These are phyloP conservation scores for Boulengeromyrus knoepffleri DNA, from an alignment of 2,113 vertebrate genomes.

Conservation along the genomic window DNA sequence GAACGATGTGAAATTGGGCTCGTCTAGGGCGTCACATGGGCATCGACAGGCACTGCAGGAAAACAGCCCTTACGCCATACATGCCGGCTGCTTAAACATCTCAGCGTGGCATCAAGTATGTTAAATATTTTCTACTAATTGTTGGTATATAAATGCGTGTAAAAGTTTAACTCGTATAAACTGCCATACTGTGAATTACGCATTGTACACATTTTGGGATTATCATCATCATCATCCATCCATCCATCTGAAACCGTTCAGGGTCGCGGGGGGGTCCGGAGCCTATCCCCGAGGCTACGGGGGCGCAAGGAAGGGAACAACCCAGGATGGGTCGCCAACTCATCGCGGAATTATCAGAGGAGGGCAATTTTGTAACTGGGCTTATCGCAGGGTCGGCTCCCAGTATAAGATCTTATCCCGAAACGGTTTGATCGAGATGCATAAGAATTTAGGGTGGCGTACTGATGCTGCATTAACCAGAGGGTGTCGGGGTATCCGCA, in stretches of 20 bases:
- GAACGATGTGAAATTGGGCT: neutral
- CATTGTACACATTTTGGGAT: neutral
- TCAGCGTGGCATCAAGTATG: neutral
- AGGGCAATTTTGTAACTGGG: neutral
- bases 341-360: neutral
- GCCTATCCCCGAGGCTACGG: too few relatives aligned
- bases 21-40: neutral
- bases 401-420: neutral
- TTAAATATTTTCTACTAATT: neutral
- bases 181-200: neutral
- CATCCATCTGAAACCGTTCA: too few relatives aligned
- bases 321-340: too few relatives aligned
- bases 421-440: neutral
- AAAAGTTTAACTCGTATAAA: neutral
- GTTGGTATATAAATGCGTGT: neutral
- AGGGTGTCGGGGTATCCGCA: neutral
- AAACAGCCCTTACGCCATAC: neutral
- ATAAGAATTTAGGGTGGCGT: neutral
- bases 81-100: neutral
- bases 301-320: too few relatives aligned
- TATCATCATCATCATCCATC: neutral
- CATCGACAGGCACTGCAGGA: neutral
- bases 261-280: too few relatives aligned
- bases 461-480: neutral
- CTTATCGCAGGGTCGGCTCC: neutral